Evolutionary conservation across 2,113 vertebrate genomes (phyloP).

Genomic region (Campylomormyrus tamandua): DNA sequence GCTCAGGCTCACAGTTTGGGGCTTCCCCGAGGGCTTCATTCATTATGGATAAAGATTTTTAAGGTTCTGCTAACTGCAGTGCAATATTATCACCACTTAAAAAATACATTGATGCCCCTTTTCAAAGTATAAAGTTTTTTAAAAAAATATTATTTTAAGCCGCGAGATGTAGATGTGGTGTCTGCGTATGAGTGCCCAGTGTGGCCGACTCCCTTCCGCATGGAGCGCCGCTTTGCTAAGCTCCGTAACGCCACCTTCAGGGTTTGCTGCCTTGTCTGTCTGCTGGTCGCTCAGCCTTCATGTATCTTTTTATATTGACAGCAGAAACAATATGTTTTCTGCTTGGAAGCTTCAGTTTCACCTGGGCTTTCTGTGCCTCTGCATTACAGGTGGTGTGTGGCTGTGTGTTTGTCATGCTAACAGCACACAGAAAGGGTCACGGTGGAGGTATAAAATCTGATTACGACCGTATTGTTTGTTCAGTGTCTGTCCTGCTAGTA

Average conservation of each 20-base stretch:
- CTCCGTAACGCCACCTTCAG: neutral
- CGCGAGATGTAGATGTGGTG: neutral
- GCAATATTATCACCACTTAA: conserved; percentile 32
- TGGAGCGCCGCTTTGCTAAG: neutral
- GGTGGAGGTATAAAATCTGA: neutral
- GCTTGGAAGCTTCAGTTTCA: neutral
- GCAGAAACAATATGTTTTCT: neutral
- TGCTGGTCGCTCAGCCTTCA: neutral
- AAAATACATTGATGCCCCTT: conserved; percentile 31
- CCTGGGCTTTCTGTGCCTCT: neutral
- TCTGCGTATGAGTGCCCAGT: neutral
- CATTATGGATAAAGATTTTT: conserved; percentile 48
- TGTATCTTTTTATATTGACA: neutral
- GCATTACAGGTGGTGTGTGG: neutral
- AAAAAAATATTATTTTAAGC: neutral
- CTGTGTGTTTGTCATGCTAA: neutral
- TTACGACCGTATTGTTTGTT: neutral
- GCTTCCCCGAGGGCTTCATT: conserved; percentile 40
- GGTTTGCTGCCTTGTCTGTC: neutral
- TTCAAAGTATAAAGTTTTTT: neutral
- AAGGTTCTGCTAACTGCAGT: conserved; percentile 27
- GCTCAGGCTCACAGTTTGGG: conserved; percentile 25
- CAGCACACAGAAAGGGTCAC: neutral
- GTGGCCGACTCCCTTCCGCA: accelerated
- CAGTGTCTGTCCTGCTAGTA: neutral